Percentiles rank a stretch among this genome's conserved stretches.
phyloP scores from a whole-genome alignment of 2,113 vertebrate species.

The Sinocyclocheilus anophthalmus region DNA sequence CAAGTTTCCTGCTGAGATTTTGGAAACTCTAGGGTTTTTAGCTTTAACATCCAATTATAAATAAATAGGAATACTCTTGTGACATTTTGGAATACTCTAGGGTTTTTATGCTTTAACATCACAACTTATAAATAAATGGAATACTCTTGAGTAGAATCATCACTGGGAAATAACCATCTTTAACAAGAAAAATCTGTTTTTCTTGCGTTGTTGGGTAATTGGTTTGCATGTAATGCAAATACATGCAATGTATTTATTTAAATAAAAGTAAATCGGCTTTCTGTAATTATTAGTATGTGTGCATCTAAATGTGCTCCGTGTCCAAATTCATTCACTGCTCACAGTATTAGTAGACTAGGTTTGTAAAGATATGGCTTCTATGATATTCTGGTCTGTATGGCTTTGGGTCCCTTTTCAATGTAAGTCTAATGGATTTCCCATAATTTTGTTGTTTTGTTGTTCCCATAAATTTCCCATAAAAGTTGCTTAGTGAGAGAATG shows the following conservation, averaged over 20 bases:
- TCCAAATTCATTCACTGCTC: neutral
- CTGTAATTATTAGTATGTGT: neutral
- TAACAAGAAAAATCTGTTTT: neutral
- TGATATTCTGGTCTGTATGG: neutral
- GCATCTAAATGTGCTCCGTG: neutral
- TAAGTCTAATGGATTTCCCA: no score
- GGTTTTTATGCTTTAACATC: neutral
- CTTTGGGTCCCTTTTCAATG: neutral
- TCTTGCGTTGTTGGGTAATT: neutral
- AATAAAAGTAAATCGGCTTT: neutral
- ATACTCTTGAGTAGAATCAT: neutral
- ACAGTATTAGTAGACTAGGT: no score
- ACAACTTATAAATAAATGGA: neutral
- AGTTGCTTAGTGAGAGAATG: no score
- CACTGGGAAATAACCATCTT: neutral
- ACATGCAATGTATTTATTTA: neutral
- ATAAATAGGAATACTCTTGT: no score
- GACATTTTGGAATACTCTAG: neutral
- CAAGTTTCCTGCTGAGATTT: neutral
- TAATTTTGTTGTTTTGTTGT: no score
- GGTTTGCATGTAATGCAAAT: neutral
- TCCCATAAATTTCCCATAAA: no score
- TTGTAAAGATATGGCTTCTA: neutral
- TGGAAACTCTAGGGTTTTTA: no score
- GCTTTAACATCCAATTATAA: no score